Evolutionary conservation across 2,888 invertebrate genomes (phyloP), one percentile per base, ranked within the genome.

Genomic region (Diaprepes abbreviatus): DNA sequence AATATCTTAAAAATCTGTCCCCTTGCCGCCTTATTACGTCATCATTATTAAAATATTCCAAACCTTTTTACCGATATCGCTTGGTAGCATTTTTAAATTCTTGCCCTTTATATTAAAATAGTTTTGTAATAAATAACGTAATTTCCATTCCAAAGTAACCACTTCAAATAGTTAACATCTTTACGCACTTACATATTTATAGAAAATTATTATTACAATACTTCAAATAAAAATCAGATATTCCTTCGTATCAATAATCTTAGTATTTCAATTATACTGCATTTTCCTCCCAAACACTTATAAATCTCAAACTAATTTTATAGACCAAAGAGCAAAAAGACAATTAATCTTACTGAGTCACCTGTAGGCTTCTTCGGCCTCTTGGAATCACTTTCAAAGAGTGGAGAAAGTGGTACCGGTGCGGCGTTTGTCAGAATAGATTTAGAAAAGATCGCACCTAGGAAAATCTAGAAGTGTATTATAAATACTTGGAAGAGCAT

Each of bases 331-430:
- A 65, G 48, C 57, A 65, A 57, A 19, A 48, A 45, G 24, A 40
- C 48, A 55, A 57, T 65, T 65, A 65, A 65, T 65, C 57, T 57
- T 43, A 40, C 14, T 55, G 65, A 66, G 66, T 66, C 66, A 66
- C 48, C 58, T 66, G 58, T 66, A 58, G 66, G 66, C 66, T 36
- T 66, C 66, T 50, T 52, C 50, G 57, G 66, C 12, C 57, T 55
- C 28, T 66, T 50, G 66, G 52, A 66, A 48, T 66, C 58, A 66
- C 66, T 66, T 66, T 66, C 58, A 58, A 65, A 65, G 57, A 65
- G 21, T 19, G 31, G 66, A 58, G 66, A 66, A 66, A 66, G 66
- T 57, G 57, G 35, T 16, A 48, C 7, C 24, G 65, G 36, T 14
- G 28, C 28, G 43, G 10, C 31, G 17, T 17, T 31, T 16, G 40